A percentile compares a stretch with the other conserved stretches of the same genome.
Evolutionary conservation across 2,113 vertebrate species (phyloP).

Genomic region (Sciurus niger): DNA sequence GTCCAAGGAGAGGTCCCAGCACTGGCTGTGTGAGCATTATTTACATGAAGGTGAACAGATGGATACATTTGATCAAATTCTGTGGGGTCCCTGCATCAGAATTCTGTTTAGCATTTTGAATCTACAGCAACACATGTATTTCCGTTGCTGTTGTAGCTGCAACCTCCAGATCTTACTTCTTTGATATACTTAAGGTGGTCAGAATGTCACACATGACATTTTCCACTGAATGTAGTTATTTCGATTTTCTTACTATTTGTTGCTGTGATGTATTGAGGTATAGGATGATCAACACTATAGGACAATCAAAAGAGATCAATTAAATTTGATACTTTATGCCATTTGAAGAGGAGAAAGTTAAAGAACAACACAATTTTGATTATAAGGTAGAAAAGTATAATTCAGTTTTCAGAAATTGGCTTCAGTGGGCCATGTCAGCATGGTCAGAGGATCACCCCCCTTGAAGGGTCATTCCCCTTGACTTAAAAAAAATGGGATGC

Average conservation of each 20-base stretch:
- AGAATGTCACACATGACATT: not conserved
- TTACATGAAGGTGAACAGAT: conserved; percentile 84
- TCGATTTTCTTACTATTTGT: not conserved
- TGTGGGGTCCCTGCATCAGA: conserved; percentile 80
- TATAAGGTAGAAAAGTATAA: conserved; percentile 67
- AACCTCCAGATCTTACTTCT: conserved; percentile 9
- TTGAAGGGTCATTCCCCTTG: not conserved
- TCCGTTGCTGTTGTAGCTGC: conserved; percentile 56
- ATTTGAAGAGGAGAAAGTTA: conserved; percentile 42
- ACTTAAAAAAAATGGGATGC: conserved; percentile 13
- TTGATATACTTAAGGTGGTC: conserved; percentile 38
- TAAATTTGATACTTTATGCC: conserved; percentile 73
- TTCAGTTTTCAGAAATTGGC: conserved; percentile 69
- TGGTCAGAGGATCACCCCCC: not conserved
- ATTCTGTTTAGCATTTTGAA: conserved; percentile 81
- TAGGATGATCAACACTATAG: not conserved
- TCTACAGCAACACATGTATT: conserved; percentile 64
- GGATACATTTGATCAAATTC: conserved; percentile 84
- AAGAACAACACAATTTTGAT: conserved; percentile 77
- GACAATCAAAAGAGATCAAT: conserved; percentile 68
- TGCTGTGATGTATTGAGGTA: conserved; percentile 27
- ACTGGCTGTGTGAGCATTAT: conserved; percentile 82
- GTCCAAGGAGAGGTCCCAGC: conserved; percentile 81
- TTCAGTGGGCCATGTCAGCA: not conserved
- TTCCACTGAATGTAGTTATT: not conserved